phyloP scores from a whole-genome alignment of 2,113 vertebrate species.

The Pristiophorus japonicus region DNA sequence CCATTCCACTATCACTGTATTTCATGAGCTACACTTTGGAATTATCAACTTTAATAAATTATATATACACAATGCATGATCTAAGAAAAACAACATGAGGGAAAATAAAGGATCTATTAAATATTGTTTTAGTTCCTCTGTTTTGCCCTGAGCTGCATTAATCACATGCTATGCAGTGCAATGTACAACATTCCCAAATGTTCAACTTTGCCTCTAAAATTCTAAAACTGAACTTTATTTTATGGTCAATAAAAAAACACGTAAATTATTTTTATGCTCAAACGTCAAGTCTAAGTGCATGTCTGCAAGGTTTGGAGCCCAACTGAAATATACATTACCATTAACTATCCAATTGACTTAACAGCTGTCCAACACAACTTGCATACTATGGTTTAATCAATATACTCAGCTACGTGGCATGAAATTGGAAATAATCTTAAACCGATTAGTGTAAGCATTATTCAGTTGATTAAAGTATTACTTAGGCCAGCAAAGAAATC shows the following conservation, averaged over 20 bases:
- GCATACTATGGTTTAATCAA: neutral
- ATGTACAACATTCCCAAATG: neutral
- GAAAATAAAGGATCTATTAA: neutral
- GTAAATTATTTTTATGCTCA: neutral
- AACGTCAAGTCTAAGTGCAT: neutral
- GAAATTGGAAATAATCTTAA: slow-evolving; percentile 28
- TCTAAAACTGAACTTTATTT: neutral
- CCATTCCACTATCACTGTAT: neutral
- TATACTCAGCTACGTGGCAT: neutral
- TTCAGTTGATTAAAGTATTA: neutral
- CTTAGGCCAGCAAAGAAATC: neutral
- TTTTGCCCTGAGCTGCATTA: neutral
- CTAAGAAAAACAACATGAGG: neutral
- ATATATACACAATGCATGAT: neutral
- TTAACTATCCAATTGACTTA: slow-evolving; percentile 22
- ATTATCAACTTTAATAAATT: neutral
- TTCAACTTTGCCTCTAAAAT: neutral
- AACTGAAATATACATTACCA: neutral
- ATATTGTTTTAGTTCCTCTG: neutral
- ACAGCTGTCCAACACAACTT: neutral
- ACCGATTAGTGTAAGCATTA: neutral
- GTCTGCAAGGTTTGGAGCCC: neutral
- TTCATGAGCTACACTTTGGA: neutral
- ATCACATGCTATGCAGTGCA: neutral
- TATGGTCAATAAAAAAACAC: neutral